Conservation (phyloP, 2,113 vertebrate genomes). For the Caloenas nicobarica region DNA sequence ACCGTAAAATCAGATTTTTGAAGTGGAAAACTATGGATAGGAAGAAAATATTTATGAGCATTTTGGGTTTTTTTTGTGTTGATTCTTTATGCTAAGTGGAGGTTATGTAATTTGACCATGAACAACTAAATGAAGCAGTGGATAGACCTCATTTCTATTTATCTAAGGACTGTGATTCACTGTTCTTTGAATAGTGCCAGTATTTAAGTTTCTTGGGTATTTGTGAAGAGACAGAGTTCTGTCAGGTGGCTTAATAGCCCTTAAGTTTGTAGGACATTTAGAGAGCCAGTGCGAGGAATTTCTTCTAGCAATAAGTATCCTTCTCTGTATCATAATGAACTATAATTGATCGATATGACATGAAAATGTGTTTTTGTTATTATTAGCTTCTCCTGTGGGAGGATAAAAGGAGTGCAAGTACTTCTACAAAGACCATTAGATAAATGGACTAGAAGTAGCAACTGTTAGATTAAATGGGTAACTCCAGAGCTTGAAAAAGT, state of each 20-base stretch:
- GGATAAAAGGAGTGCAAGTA: neutral
- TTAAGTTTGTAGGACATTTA: neutral
- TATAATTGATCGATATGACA: slow-evolving; percentile 1
- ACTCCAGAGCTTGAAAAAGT: neutral
- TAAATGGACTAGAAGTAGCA: neutral
- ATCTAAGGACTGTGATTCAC: neutral
- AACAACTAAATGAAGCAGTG: neutral
- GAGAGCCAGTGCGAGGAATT: neutral
- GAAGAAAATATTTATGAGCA: neutral
- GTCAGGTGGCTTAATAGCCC: neutral
- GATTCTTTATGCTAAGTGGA: neutral
- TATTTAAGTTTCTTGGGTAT: neutral
- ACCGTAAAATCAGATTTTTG: neutral
- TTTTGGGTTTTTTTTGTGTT: neutral
- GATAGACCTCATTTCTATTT: neutral
- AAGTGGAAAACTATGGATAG: neutral
- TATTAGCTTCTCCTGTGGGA: neutral
- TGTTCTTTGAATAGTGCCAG: neutral
- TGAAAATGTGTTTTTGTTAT: neutral
- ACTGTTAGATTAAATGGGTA: neutral
- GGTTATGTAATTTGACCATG: neutral
- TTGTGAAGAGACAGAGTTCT: neutral
- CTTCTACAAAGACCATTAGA: neutral
- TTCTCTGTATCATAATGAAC: neutral
- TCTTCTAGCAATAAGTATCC: neutral